phyloP scores from a whole-genome alignment of 1,140 invertebrate genomes.

The Protaetia brevitarsis region DNA sequence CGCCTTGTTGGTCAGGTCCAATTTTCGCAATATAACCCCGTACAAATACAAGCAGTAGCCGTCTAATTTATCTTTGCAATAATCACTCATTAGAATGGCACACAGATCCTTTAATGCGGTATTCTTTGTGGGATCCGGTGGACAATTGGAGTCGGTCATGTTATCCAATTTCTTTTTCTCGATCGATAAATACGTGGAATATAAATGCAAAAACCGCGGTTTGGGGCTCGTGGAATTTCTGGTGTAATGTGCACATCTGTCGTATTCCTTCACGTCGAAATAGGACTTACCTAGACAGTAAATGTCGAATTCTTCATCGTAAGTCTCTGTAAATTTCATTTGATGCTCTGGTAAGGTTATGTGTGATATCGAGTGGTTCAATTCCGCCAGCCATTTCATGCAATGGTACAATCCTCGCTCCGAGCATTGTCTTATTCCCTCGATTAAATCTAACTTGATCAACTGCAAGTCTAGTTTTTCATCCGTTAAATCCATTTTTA shows the following conservation, averaged over 20 bases:
- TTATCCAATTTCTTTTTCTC: slow-evolving; percentile 87
- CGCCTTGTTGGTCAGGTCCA: slow-evolving; percentile 74
- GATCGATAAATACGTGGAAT: slow-evolving; percentile 73
- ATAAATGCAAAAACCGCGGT: slow-evolving; percentile 76
- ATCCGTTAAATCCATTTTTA: slow-evolving; percentile 44
- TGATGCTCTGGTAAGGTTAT: slow-evolving; percentile 55
- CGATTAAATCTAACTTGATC: slow-evolving; percentile 64
- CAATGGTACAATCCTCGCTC: slow-evolving; percentile 67
- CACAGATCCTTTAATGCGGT: slow-evolving; percentile 56
- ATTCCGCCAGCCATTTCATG: slow-evolving; percentile 81
- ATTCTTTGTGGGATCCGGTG: slow-evolving; percentile 62
- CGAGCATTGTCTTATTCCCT: slow-evolving; percentile 67
- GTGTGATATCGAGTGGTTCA: slow-evolving; percentile 72
- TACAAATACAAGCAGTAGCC: slow-evolving; percentile 88
- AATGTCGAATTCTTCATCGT: slow-evolving; percentile 62
- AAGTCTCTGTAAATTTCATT: slow-evolving; percentile 46
- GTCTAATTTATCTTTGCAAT: slow-evolving; percentile 68
- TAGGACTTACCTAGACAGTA: slow-evolving; percentile 84
- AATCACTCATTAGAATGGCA: slow-evolving; percentile 56
- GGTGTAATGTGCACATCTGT: slow-evolving; percentile 82
- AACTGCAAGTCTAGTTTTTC: slow-evolving; percentile 58
- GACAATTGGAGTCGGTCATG: slow-evolving; percentile 71
- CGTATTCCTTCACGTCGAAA: slow-evolving; percentile 91
- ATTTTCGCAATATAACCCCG: slow-evolving; percentile 85
- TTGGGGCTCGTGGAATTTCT: slow-evolving; percentile 66